Base-by-base conservation (phyloP, 2,113 vertebrate species). In the Rhegmatorhina hoffmannsi region DNA sequence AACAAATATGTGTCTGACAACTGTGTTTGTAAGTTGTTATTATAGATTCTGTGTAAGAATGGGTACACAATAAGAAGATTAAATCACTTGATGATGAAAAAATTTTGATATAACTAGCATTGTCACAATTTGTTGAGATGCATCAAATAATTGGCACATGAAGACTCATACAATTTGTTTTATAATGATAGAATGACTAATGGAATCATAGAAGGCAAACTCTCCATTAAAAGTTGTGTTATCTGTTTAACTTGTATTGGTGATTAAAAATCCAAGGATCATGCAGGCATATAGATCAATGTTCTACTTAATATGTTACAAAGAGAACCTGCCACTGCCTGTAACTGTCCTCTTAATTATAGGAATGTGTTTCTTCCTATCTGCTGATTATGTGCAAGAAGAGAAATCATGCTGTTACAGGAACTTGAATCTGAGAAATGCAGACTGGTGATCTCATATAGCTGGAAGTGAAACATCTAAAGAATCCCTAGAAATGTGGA, bases 11-110 rank as follows among this genome's bases (percentile, higher is more conserved):
- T 68, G 25, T 53, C 62, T 4, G 1, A 52, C n/a, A 91, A 18
- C 12, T 18, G 11, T 24, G 28, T 75, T 67, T 91, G 69, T 20
- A 87, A 68, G 23, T 26, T 19, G 29, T 79, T 58, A n/a, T 29
- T 47, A 44, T 0, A 2, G 53, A n/a, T 2, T 34, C 19, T 16
- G 8, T 7, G 1, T 77, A 83, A 87, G 78, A 84, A 67, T 21
- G 6, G 7, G 23, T 21, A 24, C 0, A 6, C 17, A 66, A 13
- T 14, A 40, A 87, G 20, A 60, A 26, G 90, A 60, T 52, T 79
- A 52, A 67, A 83, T n/a, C 10, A 47, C 7, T 56, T 0, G 0
- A 2, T 29, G 9, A 58, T 23, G 29, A 91, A 63, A 13, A 55
- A 86, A 82, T 66, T 59, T 28, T 68, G 0, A 46, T 74, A n/a